phyloP scores from a whole-genome alignment of 2,113 vertebrate genomes.

The Spea bombifrons region DNA sequence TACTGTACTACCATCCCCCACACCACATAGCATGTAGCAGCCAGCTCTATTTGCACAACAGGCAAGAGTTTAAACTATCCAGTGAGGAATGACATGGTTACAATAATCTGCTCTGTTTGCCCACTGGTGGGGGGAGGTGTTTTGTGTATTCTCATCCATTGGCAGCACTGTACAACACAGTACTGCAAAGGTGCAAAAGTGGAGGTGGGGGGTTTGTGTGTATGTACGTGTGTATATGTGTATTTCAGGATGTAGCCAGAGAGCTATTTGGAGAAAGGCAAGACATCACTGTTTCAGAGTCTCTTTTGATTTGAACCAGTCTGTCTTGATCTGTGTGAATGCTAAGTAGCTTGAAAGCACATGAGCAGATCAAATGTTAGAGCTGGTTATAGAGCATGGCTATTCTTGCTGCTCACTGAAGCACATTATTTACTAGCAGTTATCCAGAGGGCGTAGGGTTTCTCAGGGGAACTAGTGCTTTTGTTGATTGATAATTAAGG shows the following conservation, averaged over 20 bases:
- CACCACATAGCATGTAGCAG: slow-evolving; percentile 48
- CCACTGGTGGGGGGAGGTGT: slow-evolving; percentile 44
- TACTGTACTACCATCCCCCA: slow-evolving; percentile 41
- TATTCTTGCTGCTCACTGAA: slow-evolving; percentile 48
- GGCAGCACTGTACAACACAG: slow-evolving; percentile 14
- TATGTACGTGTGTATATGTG: background rate
- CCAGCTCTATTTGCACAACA: slow-evolving; percentile 48
- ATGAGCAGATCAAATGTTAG: slow-evolving; percentile 49
- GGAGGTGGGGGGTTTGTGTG: too few species aligned
- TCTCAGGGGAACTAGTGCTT: slow-evolving; percentile 45
- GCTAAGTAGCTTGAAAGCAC: slow-evolving; percentile 49
- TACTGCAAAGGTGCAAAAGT: slow-evolving; percentile 21
- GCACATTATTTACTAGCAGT: slow-evolving; percentile 50
- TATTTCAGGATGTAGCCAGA: slow-evolving; percentile 16
- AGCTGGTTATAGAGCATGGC: slow-evolving; percentile 47
- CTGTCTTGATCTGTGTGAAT: slow-evolving; percentile 45
- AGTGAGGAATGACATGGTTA: slow-evolving; percentile 49
- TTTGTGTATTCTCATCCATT: slow-evolving; percentile 38
- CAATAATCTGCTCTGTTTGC: slow-evolving; percentile 48
- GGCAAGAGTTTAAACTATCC: slow-evolving; percentile 45
- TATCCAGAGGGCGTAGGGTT: slow-evolving; percentile 46
- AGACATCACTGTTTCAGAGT: slow-evolving; percentile 37
- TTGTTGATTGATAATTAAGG: slow-evolving; percentile 51
- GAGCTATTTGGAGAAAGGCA: slow-evolving; percentile 47
- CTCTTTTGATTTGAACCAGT: slow-evolving; percentile 44